A percentile compares a stretch with the other conserved stretches of the same genome.
Evolutionary conservation across 2,888 invertebrate genomes (phyloP).

Genomic region (Caenorhabditis angaria): DNA sequence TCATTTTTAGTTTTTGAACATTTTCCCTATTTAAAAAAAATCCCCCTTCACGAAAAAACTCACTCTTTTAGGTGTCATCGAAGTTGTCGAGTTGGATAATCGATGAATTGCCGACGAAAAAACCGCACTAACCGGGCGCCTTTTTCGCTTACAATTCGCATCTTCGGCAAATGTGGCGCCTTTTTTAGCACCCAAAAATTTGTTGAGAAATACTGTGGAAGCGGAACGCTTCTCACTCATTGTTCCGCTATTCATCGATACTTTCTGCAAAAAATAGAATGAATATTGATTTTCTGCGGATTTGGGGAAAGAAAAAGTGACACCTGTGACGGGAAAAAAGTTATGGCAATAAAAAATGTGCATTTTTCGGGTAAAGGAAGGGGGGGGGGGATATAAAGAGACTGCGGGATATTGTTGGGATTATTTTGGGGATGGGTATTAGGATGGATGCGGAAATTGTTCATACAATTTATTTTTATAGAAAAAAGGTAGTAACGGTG

Average conservation of each 20-base stretch:
- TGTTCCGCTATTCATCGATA: constrained; percentile 15
- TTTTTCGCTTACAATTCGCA: constrained; percentile 41
- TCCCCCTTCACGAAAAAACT: constrained; percentile 7
- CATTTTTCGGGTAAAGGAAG: not conserved
- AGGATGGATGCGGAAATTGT: too few species aligned
- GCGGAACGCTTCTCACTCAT: constrained; percentile 50
- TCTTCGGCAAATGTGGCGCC: constrained; percentile 39
- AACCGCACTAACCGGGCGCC: constrained; percentile 52
- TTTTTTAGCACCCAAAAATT: constrained; percentile 45
- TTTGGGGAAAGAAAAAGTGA: not conserved
- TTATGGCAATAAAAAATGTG: constrained; percentile 2
- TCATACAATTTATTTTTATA: too few species aligned
- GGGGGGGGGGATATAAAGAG: not conserved
- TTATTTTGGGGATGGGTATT: too few species aligned
- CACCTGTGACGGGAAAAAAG: not conserved
- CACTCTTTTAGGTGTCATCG: constrained; percentile 42
- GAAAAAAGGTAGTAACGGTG: too few species aligned
- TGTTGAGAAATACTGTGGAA: constrained; percentile 47
- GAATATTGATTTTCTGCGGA: not conserved
- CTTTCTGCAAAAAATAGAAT: constrained; percentile 20
- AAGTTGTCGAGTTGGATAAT: constrained; percentile 39
- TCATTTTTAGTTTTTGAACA: not conserved
- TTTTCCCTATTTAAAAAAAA: not conserved
- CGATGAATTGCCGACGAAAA: constrained; percentile 53
- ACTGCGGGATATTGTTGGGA: constrained; percentile 27